Evolutionary conservation across 2,113 vertebrate genomes (phyloP).

Genomic region (Etheostoma spectabile): DNA sequence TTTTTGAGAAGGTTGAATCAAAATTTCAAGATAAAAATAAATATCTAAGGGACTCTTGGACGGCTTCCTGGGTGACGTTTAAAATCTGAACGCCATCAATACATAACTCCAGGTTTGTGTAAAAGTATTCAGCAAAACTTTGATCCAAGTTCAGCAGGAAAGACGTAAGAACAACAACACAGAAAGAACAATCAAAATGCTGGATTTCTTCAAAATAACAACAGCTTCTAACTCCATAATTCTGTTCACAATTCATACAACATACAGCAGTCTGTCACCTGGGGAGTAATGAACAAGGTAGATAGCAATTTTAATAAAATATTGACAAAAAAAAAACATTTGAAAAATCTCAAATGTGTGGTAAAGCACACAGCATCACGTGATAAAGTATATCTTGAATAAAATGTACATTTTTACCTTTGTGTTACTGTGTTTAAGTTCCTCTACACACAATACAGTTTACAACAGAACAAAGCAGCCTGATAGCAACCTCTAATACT

Average conservation of each 20-base stretch:
- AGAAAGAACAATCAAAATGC: slow-evolving; percentile 75
- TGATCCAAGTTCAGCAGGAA: slow-evolving; percentile 21
- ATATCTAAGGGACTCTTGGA: slow-evolving; percentile 16
- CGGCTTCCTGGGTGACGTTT: background rate
- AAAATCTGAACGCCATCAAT: background rate
- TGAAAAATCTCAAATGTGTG: slow-evolving; percentile 36
- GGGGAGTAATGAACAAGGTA: slow-evolving; percentile 40
- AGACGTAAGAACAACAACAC: slow-evolving; percentile 42
- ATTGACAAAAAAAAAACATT: slow-evolving; percentile 37
- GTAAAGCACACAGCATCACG: slow-evolving; percentile 47
- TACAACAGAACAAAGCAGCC: slow-evolving; percentile 40
- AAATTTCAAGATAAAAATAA: background rate
- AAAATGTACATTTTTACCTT: slow-evolving; percentile 42
- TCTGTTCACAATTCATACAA: slow-evolving; percentile 52
- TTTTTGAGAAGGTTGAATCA: background rate
- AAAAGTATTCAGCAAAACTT: slow-evolving; percentile 16
- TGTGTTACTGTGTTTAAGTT: slow-evolving; percentile 25
- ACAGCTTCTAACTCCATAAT: slow-evolving; percentile 22
- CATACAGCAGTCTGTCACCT: slow-evolving; percentile 33
- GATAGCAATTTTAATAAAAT: slow-evolving; percentile 58
- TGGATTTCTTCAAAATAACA: slow-evolving; percentile 45
- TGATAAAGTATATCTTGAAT: slow-evolving; percentile 53
- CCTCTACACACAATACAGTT: slow-evolving; percentile 36
- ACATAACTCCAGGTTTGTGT: background rate
- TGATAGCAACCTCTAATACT: background rate